Base-by-base conservation (phyloP, 2,113 vertebrate genomes). In the Nasalis larvatus region DNA sequence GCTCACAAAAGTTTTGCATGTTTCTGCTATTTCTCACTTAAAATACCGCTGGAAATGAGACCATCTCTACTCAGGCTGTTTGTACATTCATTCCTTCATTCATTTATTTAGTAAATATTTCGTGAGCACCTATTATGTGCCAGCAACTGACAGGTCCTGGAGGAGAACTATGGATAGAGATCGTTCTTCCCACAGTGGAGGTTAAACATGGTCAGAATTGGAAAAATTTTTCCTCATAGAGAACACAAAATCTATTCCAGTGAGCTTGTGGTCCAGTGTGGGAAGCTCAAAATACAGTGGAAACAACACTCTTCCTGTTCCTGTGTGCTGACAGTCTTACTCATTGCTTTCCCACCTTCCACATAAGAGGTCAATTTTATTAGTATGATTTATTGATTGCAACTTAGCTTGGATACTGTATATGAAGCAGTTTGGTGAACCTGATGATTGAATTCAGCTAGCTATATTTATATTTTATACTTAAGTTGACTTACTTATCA, bases 91-190 rank as follows among this genome's bases (percentile, higher is more conserved):
- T 89, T 91, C 6, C 17, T 89, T 73, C 40, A 23, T 76, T 83
- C 45, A 83, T 69, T 89, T 88, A 52, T 58, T 96, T n/a, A 74
- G 74, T 35, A 94, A 40, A 56, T 58, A 78, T 66, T 90, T 94
- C 60, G 1, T 69, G 77, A 94, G 30, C 35, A 85, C 16, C 13
- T 74, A 25, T 40, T 56, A 23, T 32, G 35, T 49, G 58, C 32
- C 47, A 23, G 37, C 18, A 56, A 86, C 23, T 78, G n/a, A 56
- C 3, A 76, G n/a, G 6, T 18, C 82, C 40, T 94, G 37, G 45
- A 58, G 71, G 73, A 80, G 60, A 89, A 35, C 9, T 87, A 4
- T 80, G 13, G 47, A 58, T 52, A 63, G 30, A 76, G 23, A 37
- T 86, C 4, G 6, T 93, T 35, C 49, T 97, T 95, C 66, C 13